These are phyloP conservation scores for Serilophus lunatus DNA, from an alignment of 2,113 vertebrate species.

Conservation along the genomic window DNA sequence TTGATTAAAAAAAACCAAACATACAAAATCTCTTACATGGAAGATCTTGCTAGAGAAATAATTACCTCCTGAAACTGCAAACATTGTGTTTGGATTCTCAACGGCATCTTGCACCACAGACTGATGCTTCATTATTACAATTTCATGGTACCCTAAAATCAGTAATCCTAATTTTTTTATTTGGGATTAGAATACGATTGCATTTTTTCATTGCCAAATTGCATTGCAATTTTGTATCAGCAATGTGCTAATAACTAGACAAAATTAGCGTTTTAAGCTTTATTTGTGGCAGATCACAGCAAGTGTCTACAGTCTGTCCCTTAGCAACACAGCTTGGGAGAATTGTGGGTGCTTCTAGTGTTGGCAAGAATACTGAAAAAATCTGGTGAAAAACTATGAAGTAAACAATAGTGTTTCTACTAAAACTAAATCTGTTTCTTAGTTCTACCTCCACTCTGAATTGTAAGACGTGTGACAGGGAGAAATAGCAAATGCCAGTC, in stretches of 20 bases:
- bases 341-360: not conserved
- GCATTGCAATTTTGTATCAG: not conserved
- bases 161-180: not conserved
- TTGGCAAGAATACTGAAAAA: not conserved
- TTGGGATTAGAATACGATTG: not conserved
- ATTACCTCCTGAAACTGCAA: constrained; percentile 10
- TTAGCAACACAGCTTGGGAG: not conserved
- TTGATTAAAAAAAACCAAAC: not conserved
- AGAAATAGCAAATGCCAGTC: not conserved
- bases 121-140: not conserved
- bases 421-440: not conserved
- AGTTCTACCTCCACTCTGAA: not conserved
- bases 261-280: constrained; percentile 21
- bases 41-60: not conserved
- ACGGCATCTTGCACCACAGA: not conserved
- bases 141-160: not conserved
- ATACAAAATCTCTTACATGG: not conserved
- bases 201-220: not conserved
- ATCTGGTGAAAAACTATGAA: not conserved
- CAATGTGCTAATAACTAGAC: not conserved
- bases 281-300: not conserved
- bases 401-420: not conserved
- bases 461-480: not conserved
- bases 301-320: not conserved
- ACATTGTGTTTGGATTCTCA: not conserved